These are phyloP conservation scores for Anodontia alba DNA, from an alignment of 2,888 invertebrate genomes.

Conservation along the genomic window DNA sequence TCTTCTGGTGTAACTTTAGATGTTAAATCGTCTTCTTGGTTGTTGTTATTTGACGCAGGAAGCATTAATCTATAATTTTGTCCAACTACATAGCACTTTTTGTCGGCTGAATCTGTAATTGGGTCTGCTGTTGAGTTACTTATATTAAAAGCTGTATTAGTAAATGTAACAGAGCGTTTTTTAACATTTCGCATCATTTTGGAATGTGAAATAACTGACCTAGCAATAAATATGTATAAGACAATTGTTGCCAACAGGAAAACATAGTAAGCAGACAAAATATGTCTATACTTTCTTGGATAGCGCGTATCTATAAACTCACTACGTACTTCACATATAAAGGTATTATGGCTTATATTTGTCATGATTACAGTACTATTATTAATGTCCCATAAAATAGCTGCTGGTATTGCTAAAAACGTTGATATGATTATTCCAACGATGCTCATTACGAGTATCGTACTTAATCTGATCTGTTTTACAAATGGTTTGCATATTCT, in stretches of 20 bases:
- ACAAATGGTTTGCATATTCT: background rate
- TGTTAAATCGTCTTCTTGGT: no score
- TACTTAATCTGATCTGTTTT: background rate
- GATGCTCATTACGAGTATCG: background rate
- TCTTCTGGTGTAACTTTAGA: no score
- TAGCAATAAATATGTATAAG: background rate
- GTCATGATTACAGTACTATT: background rate
- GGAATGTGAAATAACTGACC: background rate
- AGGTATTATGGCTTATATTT: background rate
- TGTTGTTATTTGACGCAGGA: no score
- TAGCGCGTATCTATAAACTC: background rate
- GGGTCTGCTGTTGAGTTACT: no score
- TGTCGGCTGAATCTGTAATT: no score
- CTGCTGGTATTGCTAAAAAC: background rate
- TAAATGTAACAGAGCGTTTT: no score
- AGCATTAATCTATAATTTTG: no score
- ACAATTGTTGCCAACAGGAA: background rate
- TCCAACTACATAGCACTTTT: no score
- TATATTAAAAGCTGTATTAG: no score
- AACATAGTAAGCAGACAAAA: background rate
- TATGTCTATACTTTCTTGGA: background rate
- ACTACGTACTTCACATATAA: background rate
- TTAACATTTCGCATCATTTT: no score
- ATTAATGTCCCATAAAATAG: background rate
- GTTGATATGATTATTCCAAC: background rate